These are phyloP conservation scores for Arctocebus calabarensis DNA, from an alignment of 2,797 vertebrate species.

Conservation along the genomic window DNA sequence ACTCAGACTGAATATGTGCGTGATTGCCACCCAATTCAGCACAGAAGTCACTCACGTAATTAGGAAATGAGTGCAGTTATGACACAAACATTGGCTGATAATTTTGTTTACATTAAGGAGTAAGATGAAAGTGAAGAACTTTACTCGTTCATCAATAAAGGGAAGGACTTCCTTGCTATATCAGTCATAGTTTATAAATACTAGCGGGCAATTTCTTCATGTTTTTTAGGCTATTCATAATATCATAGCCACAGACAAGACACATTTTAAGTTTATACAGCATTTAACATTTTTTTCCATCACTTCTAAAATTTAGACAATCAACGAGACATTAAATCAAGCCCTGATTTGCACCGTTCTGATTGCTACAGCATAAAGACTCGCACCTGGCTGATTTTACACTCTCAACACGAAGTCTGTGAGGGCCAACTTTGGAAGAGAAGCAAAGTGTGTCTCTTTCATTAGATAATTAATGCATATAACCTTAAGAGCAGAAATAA, in stretches of 20 bases:
- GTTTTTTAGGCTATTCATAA: constrained; percentile 46
- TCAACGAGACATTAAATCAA: constrained; percentile 51
- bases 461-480: background rate
- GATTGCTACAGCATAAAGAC: background rate
- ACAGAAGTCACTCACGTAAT: background rate
- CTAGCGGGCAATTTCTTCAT: background rate
- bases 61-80: constrained; percentile 8
- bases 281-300: constrained; percentile 58
- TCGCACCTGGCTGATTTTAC: constrained; percentile 45
- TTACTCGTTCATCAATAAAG: background rate
- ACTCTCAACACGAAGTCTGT: background rate
- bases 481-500: background rate
- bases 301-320: constrained; percentile 57
- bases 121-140: constrained; percentile 38
- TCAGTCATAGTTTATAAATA: background rate
- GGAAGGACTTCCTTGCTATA: constrained; percentile 27
- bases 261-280: constrained; percentile 27
- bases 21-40: constrained; percentile 17
- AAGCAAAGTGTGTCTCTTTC: background rate
- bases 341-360: constrained; percentile 37
- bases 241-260: background rate
- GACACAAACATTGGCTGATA: background rate
- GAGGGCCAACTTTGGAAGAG: background rate
- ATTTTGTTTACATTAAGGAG: constrained; percentile 17
- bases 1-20: background rate